Base-by-base conservation (phyloP, 1,140 invertebrate species). In the Choristoneura fumiferana region DNA sequence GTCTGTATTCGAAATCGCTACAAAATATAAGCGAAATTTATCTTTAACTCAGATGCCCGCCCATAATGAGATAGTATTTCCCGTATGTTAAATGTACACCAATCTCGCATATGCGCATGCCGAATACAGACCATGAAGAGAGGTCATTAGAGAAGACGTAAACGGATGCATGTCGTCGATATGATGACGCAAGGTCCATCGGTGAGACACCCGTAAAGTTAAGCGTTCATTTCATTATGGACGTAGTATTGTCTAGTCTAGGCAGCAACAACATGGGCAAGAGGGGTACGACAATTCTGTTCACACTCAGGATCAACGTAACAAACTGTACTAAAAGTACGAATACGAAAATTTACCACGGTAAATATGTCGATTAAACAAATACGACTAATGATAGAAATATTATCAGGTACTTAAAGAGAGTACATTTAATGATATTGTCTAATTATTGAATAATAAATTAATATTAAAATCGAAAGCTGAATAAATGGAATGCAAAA, bases 371-470 rank as follows among this genome's bases (percentile, higher is more conserved):
- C 22, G 22, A 29, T 9, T 17, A 40, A n/a, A 45, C 18, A 5
- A 45, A 18, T 15, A 45, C 15, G 15, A n/a, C 40, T 29, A 40
- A 8, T 40, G 8, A 40, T 49, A 49, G 10, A 10, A 33, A 49
- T 49, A 29, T 33, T 49, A 49, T 29, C 43, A 49, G 43, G 43
- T 49, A 49, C 43, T 22, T 49, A 33, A 33, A 49, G 5, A 45
- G 1, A 22, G 18, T 45, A 12, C 9, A 18, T 49, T 49, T 9
- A 29, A 29, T 6, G 22, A 29, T 29, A 49, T 13, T 49, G 22
- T 49, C 18, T 49, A 49, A 33, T 12, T 49, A 49, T 49, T 49
- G 22, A 15, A n/a, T 49, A n/a, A 13, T 8, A 49, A 49, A 49
- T 33, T 49, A 49, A 22, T 49, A 29, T 6, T 29, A 5, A 49